These are phyloP conservation scores for Caenorhabditis sp. DNA, from an alignment of 2,888 invertebrate genomes.

Conservation along the genomic window DNA sequence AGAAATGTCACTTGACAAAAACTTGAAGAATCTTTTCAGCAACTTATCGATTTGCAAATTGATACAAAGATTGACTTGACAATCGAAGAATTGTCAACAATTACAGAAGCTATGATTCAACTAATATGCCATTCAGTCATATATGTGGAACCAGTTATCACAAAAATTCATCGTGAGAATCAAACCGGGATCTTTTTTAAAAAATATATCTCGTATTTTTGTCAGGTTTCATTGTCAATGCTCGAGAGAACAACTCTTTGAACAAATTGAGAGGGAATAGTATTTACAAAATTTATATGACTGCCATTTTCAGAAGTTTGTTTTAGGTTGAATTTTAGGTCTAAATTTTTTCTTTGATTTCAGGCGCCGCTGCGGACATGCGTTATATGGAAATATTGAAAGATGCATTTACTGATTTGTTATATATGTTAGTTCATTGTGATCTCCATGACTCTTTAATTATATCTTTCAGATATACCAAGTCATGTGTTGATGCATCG, in stretches of 20 bases:
- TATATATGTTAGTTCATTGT: background rate
- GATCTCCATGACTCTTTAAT: background rate
- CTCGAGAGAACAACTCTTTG: background rate
- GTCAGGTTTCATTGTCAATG: no score
- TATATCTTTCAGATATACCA: background rate
- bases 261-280: background rate
- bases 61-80: no score
- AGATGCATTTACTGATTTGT: background rate
- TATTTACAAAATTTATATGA: background rate
- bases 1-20: background rate
- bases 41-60: no score
- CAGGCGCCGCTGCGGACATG: no score
- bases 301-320: background rate
- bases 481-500: background rate
- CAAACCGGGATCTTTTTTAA: no score
- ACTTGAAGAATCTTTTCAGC: background rate
- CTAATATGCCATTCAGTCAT: background rate
- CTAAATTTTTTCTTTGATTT: no score
- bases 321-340: no score
- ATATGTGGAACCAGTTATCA: background rate
- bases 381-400: background rate
- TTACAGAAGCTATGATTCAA: background rate
- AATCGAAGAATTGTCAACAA: background rate
- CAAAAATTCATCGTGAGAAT: no score
- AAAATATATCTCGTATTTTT: no score